Evolutionary conservation across 2,113 vertebrate genomes (phyloP).

Genomic region (Galemys pyrenaicus): DNA sequence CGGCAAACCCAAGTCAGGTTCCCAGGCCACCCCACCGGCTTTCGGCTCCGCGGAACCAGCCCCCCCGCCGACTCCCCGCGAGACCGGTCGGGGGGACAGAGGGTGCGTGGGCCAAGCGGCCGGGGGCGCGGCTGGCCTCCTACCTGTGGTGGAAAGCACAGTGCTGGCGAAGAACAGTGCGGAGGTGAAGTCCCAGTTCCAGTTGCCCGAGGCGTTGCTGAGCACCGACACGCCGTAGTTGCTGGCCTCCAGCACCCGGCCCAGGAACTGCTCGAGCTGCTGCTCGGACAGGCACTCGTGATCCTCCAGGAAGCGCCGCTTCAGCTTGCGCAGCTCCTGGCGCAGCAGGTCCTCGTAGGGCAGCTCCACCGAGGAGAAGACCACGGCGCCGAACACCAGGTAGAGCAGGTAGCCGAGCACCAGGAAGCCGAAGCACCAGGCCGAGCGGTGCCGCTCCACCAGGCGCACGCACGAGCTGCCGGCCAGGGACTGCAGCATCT

Average conservation of each 20-base stretch:
- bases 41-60: not conserved
- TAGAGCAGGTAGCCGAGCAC: slow-evolving; percentile 93
- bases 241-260: slow-evolving; percentile 93
- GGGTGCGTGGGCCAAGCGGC: rapidly evolving
- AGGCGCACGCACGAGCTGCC: slow-evolving; percentile 93
- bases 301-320: slow-evolving; percentile 92
- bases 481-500: slow-evolving; percentile 95
- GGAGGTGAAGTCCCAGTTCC: slow-evolving; percentile 99
- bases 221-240: slow-evolving; percentile 97
- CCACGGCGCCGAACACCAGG: slow-evolving; percentile 95
- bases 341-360: slow-evolving; percentile 95
- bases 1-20: not conserved
- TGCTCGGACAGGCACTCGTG: slow-evolving; percentile 92
- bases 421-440: slow-evolving; percentile 92
- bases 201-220: slow-evolving; percentile 93
- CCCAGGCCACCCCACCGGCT: not conserved
- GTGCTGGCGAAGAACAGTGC: slow-evolving; percentile 97
- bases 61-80: not conserved
- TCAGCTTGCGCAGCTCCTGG: slow-evolving; percentile 91
- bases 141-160: slow-evolving; percentile 97
- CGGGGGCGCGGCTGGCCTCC: not conserved
- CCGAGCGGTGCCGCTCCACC: slow-evolving; percentile 93
- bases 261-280: slow-evolving; percentile 92
- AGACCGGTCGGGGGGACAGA: no score
- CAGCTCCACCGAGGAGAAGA: slow-evolving; percentile 97